Conservation (phyloP, 2,888 invertebrate genomes). For the Drosophila yooni region DNA sequence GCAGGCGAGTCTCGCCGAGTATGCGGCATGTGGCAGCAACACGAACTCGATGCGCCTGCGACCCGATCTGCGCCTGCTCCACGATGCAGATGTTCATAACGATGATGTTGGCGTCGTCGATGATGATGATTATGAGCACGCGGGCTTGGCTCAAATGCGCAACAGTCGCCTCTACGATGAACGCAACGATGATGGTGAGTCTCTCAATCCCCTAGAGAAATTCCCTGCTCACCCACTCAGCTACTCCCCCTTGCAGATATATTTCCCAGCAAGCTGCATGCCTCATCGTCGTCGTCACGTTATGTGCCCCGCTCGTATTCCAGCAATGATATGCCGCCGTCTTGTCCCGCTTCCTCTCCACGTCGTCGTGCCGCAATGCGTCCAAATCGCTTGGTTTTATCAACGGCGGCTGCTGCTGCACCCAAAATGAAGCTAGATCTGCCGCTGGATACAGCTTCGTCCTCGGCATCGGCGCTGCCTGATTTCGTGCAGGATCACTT, state of each 20-base stretch:
- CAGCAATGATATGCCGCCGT: slow-evolving; percentile 83
- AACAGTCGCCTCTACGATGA: slow-evolving; percentile 72
- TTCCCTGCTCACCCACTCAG: background rate
- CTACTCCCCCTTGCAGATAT: slow-evolving; percentile 45
- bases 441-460: slow-evolving; percentile 63
- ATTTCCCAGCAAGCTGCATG: slow-evolving; percentile 62
- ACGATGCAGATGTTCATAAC: slow-evolving; percentile 18
- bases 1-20: slow-evolving; percentile 85
- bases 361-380: slow-evolving; percentile 59
- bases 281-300: slow-evolving; percentile 46
- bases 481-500: slow-evolving; percentile 96
- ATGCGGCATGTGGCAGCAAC: slow-evolving; percentile 66
- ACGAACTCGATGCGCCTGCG: slow-evolving; percentile 36
- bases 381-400: slow-evolving; percentile 76
- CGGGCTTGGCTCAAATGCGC: slow-evolving; percentile 64
- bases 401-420: slow-evolving; percentile 28
- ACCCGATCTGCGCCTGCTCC: slow-evolving; percentile 52
- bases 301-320: slow-evolving; percentile 85
- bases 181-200: slow-evolving; percentile 65
- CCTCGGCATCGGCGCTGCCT: slow-evolving; percentile 87
- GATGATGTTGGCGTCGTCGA: slow-evolving; percentile 35
- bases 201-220: background rate
- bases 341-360: slow-evolving; percentile 59
- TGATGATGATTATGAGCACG: slow-evolving; percentile 60
- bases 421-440: slow-evolving; percentile 80